Evolutionary conservation across 2,888 invertebrate genomes (phyloP).

Genomic region (Leptinotarsa haldemani): DNA sequence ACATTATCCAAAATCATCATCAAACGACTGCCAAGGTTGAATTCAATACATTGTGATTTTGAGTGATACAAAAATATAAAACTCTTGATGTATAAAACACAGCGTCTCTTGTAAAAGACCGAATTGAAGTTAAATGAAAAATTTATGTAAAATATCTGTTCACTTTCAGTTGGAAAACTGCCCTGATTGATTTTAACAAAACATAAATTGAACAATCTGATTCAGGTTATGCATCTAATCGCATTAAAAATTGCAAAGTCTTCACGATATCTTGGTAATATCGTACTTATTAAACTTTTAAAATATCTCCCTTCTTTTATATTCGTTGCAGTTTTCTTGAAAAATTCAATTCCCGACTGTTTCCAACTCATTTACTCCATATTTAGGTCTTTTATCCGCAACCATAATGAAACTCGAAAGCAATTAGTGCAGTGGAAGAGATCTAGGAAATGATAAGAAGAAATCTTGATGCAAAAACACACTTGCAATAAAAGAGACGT

Average conservation of each 20-base stretch:
- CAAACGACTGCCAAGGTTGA: too few species aligned
- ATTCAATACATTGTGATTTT: too few species aligned
- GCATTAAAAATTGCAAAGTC: not conserved
- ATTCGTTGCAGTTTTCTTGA: not conserved
- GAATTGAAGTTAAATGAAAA: too few species aligned
- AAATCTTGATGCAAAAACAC: slow-evolving; percentile 58
- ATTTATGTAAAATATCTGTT: too few species aligned
- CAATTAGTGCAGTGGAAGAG: slow-evolving; percentile 51
- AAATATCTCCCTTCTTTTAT: not conserved
- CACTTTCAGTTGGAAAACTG: too few species aligned
- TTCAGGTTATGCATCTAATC: not conserved
- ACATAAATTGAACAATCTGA: too few species aligned
- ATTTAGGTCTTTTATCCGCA: slow-evolving; percentile 4
- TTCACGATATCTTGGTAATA: not conserved
- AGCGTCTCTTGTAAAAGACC: too few species aligned
- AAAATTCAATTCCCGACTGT: slow-evolving; percentile 1
- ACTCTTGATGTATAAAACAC: too few species aligned
- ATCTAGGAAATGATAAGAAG: slow-evolving; percentile 49
- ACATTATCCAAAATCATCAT: too few species aligned
- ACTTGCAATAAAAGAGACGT: slow-evolving; percentile 51
- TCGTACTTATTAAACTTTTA: not conserved
- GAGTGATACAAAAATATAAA: too few species aligned
- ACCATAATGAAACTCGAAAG: slow-evolving; percentile 46
- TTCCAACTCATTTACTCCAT: slow-evolving; percentile 15
- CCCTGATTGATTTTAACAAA: too few species aligned